Conservation (phyloP, 2,888 invertebrate species). For the Cryptus armator region DNA sequence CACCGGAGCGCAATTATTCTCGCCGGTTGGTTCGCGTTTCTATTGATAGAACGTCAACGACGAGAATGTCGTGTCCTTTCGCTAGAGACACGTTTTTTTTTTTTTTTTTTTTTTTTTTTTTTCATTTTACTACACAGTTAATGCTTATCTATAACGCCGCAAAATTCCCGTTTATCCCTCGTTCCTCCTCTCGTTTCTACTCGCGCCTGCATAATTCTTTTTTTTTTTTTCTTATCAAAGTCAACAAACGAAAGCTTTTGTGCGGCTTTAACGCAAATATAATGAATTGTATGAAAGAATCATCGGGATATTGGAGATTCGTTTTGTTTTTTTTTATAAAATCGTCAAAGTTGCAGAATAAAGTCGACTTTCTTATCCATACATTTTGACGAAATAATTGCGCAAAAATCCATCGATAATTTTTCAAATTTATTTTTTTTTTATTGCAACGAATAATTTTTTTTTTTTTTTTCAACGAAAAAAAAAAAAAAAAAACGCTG, state of each 20-base stretch:
- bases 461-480: too few species aligned
- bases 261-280: neutral
- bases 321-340: neutral
- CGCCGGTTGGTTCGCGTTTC: conserved; percentile 74
- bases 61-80: conserved; percentile 65
- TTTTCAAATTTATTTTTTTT: too few species aligned
- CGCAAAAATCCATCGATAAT: too few species aligned
- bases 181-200: neutral
- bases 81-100: conserved; percentile 67
- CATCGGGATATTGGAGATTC: neutral
- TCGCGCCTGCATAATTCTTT: neutral
- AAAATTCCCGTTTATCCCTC: neutral
- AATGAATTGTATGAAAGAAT: neutral
- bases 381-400: too few species aligned
- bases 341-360: neutral
- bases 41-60: conserved; percentile 76
- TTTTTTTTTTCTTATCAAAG: neutral
- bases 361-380: too few species aligned
- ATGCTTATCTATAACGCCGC: neutral
- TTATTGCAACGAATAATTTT: too few species aligned
- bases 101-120: conserved; percentile 70
- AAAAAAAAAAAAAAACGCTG: too few species aligned
- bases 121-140: conserved; percentile 34
- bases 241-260: neutral
- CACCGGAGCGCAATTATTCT: conserved; percentile 76